Conservation (phyloP, 2,797 vertebrate species). For the Morelia viridis region DNA sequence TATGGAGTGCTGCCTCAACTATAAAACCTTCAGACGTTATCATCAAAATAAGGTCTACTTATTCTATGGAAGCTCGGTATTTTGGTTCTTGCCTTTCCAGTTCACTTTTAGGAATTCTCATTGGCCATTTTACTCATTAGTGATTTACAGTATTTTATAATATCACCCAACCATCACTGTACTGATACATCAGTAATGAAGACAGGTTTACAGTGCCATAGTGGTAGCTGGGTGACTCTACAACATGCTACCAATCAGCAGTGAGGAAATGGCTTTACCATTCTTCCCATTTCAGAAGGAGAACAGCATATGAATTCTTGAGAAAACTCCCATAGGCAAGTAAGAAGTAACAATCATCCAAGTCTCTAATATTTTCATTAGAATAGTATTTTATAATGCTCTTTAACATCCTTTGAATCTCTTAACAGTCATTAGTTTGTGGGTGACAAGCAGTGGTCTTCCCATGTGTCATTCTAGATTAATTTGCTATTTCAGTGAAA, state of each 20-base stretch:
- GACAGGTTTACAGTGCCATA: background rate
- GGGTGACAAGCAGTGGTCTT: background rate
- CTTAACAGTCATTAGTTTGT: background rate
- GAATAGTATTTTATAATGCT: background rate
- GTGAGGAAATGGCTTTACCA: background rate
- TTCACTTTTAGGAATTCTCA: background rate
- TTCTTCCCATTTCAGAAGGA: background rate
- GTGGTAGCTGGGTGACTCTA: background rate
- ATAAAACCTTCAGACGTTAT: background rate
- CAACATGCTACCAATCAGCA: background rate
- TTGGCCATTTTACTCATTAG: background rate
- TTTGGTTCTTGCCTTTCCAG: background rate
- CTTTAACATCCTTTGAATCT: background rate
- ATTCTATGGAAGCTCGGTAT: background rate
- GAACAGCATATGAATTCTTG: background rate
- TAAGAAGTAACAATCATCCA: background rate
- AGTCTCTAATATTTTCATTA: background rate
- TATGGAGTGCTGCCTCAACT: background rate
- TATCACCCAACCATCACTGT: background rate
- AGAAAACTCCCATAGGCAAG: background rate
- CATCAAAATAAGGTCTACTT: background rate
- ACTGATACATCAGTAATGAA: background rate
- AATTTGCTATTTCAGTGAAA: background rate
- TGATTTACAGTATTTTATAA: background rate
- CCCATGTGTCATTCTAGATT: background rate